Conservation (phyloP, 2,888 invertebrate species). For the Mesoligia furuncula region DNA sequence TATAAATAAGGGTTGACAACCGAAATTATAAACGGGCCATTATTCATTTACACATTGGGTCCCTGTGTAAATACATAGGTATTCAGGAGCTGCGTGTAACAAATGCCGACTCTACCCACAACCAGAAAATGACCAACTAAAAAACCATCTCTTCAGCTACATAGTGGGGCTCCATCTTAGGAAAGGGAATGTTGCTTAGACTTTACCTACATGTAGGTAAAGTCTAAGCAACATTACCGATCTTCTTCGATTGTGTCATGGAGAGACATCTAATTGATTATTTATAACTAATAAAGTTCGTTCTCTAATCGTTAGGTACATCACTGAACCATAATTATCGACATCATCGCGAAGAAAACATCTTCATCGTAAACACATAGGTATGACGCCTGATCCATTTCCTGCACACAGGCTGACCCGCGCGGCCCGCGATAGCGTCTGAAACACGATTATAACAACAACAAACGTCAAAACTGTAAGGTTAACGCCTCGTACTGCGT, state of each 20-base stretch:
- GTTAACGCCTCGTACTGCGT: slow-evolving; percentile 80
- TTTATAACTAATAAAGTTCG: not conserved
- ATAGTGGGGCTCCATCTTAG: not conserved
- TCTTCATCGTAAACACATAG: slow-evolving; percentile 45
- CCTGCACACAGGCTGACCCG: slow-evolving; percentile 56
- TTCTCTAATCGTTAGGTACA: not conserved
- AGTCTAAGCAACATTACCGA: not conserved
- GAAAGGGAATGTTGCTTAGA: too few species aligned
- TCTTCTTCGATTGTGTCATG: not conserved
- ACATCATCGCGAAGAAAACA: slow-evolving; percentile 39
- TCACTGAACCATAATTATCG: slow-evolving; percentile 20
- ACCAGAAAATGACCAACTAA: not conserved
- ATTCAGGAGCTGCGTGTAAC: not conserved
- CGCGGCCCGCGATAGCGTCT: slow-evolving; percentile 60
- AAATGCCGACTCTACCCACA: not conserved
- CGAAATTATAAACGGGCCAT: not conserved
- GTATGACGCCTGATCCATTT: slow-evolving; percentile 61
- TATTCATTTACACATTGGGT: not conserved
- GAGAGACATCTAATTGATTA: not conserved
- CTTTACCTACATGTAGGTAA: too few species aligned
- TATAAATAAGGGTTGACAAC: not conserved
- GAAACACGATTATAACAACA: slow-evolving; percentile 67
- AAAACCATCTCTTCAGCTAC: not conserved
- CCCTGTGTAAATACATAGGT: too few species aligned
- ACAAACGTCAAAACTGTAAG: slow-evolving; percentile 68